Evolutionary conservation across 1,140 invertebrate species (phyloP).

Genomic region (Cecropterus lyciades): DNA sequence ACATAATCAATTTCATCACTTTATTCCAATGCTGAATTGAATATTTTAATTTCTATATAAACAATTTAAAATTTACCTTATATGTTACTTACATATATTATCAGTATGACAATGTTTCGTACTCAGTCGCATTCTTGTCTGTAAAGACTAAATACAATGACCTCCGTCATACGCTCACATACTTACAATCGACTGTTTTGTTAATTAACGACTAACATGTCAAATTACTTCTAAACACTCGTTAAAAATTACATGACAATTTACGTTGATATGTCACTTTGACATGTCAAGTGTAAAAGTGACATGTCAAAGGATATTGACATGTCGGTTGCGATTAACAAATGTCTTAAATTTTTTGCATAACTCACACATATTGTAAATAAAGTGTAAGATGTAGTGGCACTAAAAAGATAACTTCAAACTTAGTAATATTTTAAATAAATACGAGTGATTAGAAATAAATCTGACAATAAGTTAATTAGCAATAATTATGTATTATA

Average conservation of each 20-base stretch:
- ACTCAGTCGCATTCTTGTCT: slow-evolving; percentile 64
- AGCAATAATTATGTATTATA: slow-evolving; percentile 44
- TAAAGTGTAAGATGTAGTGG: neutral
- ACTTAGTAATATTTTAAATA: neutral
- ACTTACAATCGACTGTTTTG: slow-evolving; percentile 29
- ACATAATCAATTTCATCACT: slow-evolving; percentile 69
- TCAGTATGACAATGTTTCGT: slow-evolving; percentile 70
- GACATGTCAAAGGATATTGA: slow-evolving; percentile 2
- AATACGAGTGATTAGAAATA: slow-evolving; percentile 41
- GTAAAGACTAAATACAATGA: slow-evolving; percentile 50
- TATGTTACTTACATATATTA: slow-evolving; percentile 51
- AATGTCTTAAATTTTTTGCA: too few relatives aligned
- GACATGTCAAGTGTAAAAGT: too few relatives aligned
- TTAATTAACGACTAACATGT: slow-evolving; percentile 36
- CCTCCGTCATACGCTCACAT: slow-evolving; percentile 38
- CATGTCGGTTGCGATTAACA: too few relatives aligned
- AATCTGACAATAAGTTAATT: slow-evolving; percentile 29
- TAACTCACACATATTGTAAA: too few relatives aligned
- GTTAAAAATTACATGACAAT: neutral
- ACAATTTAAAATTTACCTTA: slow-evolving; percentile 77
- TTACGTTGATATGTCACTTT: too few relatives aligned
- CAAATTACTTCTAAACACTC: slow-evolving; percentile 42
- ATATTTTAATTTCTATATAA: slow-evolving; percentile 82
- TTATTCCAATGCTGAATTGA: slow-evolving; percentile 79
- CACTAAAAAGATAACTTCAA: neutral